Conservation (phyloP, 2,797 vertebrate species). For the Macropus fuliginosus region DNA sequence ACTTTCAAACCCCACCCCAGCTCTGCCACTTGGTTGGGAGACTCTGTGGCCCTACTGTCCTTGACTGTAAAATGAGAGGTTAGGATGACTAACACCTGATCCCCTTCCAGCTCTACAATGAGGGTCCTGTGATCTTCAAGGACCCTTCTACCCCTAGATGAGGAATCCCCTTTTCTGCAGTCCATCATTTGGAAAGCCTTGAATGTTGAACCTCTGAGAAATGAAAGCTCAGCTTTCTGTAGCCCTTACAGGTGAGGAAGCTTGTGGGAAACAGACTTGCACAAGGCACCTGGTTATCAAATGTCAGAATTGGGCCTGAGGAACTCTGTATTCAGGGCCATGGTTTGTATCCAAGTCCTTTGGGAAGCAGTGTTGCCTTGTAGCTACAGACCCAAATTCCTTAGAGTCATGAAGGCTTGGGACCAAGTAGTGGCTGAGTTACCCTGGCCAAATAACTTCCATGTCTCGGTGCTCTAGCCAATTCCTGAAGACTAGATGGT, state of each 20-base stretch:
- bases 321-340: fast-evolving
- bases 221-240: neutral
- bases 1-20: neutral
- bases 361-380: neutral
- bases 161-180: neutral
- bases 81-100: neutral
- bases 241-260: neutral
- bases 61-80: neutral
- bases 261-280: neutral
- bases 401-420: neutral
- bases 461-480: neutral
- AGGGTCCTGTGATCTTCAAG: neutral
- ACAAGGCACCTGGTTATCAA: neutral
- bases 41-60: neutral
- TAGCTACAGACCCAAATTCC: neutral
- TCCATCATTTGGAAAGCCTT: neutral
- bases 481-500: neutral
- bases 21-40: neutral
- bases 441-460: neutral
- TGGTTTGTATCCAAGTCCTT: neutral
- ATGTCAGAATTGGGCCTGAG: neutral
- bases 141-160: neutral
- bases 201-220: neutral
- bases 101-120: neutral
- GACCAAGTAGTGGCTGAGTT: neutral